Evolutionary conservation across 1,140 invertebrate species (phyloP).

Genomic region (Zaprionus ornatus): DNA sequence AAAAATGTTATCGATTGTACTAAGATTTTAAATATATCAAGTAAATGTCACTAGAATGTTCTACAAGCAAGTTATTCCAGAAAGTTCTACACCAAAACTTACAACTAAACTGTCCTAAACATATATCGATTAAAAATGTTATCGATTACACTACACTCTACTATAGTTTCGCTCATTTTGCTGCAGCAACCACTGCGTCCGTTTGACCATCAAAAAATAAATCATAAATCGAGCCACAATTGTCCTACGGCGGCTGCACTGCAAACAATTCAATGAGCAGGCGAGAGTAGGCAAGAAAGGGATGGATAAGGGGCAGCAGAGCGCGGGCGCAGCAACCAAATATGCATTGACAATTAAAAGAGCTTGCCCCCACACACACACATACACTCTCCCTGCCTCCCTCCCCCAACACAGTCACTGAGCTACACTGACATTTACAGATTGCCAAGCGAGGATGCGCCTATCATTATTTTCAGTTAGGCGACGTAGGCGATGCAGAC

Average conservation of each 20-base stretch:
- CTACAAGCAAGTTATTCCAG: no score
- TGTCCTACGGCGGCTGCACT: slow-evolving; percentile 15
- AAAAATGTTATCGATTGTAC: no score
- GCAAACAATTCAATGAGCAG: slow-evolving; percentile 59
- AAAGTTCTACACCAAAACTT: no score
- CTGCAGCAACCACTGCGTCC: slow-evolving; percentile 17
- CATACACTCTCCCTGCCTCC: neutral
- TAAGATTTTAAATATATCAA: no score
- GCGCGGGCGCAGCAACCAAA: slow-evolving; percentile 34
- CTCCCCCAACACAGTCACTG: neutral
- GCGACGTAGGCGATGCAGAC: neutral
- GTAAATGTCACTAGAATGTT: no score
- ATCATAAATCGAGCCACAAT: slow-evolving; percentile 76
- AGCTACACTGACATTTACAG: slow-evolving; percentile 6
- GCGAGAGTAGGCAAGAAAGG: neutral
- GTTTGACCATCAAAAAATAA: slow-evolving; percentile 64
- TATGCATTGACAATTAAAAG: slow-evolving; percentile 79
- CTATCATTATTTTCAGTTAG: slow-evolving; percentile 79
- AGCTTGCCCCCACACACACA: slow-evolving; percentile 16
- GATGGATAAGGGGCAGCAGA: neutral
- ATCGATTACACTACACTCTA: neutral
- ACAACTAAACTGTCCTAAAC: neutral
- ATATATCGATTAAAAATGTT: neutral
- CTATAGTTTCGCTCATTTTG: neutral
- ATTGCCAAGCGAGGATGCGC: slow-evolving; percentile 24